Conservation (phyloP, 2,888 invertebrate genomes). For the Xanthostigma xanthostigma region DNA sequence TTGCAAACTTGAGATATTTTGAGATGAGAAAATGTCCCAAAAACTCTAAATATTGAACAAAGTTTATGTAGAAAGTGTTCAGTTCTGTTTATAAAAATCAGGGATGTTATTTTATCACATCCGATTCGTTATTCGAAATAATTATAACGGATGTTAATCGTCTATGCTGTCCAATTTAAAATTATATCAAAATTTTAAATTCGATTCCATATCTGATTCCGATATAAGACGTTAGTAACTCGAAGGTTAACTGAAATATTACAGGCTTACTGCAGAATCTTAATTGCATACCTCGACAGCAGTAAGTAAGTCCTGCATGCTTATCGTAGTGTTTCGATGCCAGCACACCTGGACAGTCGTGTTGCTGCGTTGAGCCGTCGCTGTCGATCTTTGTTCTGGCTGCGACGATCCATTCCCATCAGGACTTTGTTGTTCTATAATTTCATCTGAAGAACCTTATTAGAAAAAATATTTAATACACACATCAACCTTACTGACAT, state of each 20-base stretch:
- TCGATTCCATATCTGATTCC: no score
- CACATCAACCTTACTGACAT: not conserved
- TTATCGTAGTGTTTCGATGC: constrained; percentile 83
- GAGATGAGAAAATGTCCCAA: not conserved
- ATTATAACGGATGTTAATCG: no score
- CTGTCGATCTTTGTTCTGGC: constrained; percentile 18
- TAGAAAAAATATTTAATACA: not conserved
- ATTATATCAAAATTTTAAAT: no score
- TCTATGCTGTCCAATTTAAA: no score
- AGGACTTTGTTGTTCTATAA: constrained; percentile 44
- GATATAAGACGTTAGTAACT: no score
- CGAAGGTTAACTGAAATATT: not conserved
- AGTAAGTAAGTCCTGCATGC: constrained; percentile 56
- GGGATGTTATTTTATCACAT: no score
- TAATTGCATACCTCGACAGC: constrained; percentile 46
- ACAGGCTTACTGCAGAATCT: not conserved
- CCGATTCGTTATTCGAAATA: no score
- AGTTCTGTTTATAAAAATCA: no score
- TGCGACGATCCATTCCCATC: constrained; percentile 30
- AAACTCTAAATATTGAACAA: not conserved
- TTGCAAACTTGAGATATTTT: no score
- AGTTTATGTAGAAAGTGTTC: no score
- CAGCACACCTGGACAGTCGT: constrained; percentile 91
- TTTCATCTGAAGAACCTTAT: constrained; percentile 56
- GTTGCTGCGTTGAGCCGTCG: constrained; percentile 53